Percentiles rank a stretch among this genome's conserved stretches.
Conservation (phyloP, 2,888 invertebrate genomes). For the Ochropleura plecta region DNA sequence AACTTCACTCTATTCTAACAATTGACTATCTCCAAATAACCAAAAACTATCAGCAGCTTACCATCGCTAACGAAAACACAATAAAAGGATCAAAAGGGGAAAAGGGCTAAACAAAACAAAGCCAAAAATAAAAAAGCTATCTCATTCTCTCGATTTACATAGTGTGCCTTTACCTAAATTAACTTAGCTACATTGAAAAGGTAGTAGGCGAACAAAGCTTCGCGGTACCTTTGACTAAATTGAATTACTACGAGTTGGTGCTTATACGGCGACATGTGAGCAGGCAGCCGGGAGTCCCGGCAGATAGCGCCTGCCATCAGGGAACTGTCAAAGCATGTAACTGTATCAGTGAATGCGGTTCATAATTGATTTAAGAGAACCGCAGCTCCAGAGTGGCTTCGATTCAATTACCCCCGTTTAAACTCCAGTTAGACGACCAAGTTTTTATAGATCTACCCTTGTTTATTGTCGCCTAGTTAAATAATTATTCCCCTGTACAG, state of each 20-base stretch:
- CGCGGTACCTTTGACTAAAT: slow-evolving; percentile 57
- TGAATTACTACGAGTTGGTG: slow-evolving; percentile 60
- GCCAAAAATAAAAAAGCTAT: slow-evolving; percentile 44
- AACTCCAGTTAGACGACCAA: slow-evolving; percentile 53
- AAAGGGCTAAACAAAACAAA: slow-evolving; percentile 38
- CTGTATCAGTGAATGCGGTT: slow-evolving; percentile 74
- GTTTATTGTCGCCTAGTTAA: slow-evolving; percentile 63
- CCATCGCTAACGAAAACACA: slow-evolving; percentile 17
- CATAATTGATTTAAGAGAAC: slow-evolving; percentile 76
- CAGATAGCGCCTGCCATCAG: slow-evolving; percentile 62
- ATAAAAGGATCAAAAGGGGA: slow-evolving; percentile 29
- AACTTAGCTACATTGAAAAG: slow-evolving; percentile 68
- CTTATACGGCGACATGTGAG: slow-evolving; percentile 35
- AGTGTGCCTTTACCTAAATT: slow-evolving; percentile 59
- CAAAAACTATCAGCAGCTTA: slow-evolving; percentile 19
- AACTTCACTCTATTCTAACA: not conserved
- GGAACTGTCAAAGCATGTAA: slow-evolving; percentile 78
- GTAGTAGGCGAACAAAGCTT: slow-evolving; percentile 61
- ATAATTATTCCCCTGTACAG: slow-evolving; percentile 57
- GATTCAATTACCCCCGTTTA: slow-evolving; percentile 69
- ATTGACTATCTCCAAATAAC: slow-evolving; percentile 11
- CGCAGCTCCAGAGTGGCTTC: slow-evolving; percentile 69
- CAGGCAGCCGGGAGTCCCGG: not conserved
- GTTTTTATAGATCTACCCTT: slow-evolving; percentile 64
- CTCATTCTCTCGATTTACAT: slow-evolving; percentile 57